Evolutionary conservation across 2,888 invertebrate genomes (phyloP), one percentile per base, ranked within the genome.

Genomic region (Hipparchia sbordonii): DNA sequence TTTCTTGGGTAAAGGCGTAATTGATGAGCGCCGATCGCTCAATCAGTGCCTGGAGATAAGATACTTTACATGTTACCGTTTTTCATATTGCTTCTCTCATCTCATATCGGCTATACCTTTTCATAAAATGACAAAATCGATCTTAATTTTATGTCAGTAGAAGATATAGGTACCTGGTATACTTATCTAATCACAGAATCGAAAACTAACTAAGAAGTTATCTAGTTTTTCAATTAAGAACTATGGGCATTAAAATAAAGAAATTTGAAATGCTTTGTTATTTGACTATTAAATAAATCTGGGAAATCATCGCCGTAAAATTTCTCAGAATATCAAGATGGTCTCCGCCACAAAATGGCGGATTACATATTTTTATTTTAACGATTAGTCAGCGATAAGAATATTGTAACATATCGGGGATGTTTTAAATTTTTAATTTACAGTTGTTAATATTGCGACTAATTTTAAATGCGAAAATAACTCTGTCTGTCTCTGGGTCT

Each of bases 21-120:
- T 59, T 67, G 67, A 67, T 67, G 59, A 48, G 67, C 46, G 12
- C 48, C 57, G 59, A 67, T 67, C 67, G 57, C 57, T 56, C 57
- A 57, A 67, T 67, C 67, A 57, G 57, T 46, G 67, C 46, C 46
- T 46, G 13, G 2, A 57, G 45, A 67, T 52, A 23, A 65, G 33
- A 33, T 1, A 52, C 63, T 51, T 52, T 33, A 65, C 39, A 13
- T 51, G 12, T 51, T 65, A 23, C 33, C 9, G 48, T 65, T 23
- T 65, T 52, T 10, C 33, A 65, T 52, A 33, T 63, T 52, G 33
- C 33, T 51, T 66, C 56, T 54, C 54, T 33, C 13, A 65, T 63
- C 48, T 51, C 39, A 39, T 9, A 13, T 2, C 48, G 8, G 56
- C 56, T 56, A 13, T 0, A 13, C 23, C 23, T 23, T 23, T n/a